phyloP scores from a whole-genome alignment of 1,140 invertebrate species.

The Harpegnathos saltator region DNA sequence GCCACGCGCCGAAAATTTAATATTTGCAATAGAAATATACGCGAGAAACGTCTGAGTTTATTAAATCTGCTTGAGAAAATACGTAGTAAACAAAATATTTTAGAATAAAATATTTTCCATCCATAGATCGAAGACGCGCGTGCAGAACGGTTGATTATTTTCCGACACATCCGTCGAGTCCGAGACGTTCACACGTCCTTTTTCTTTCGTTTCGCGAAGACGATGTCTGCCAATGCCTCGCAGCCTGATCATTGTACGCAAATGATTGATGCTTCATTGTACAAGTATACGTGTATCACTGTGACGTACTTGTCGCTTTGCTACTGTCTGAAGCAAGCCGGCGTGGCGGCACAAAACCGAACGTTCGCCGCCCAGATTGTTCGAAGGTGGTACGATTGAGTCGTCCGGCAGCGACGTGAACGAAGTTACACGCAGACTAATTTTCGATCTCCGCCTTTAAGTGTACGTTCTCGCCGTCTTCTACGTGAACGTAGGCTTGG shows the following conservation, averaged over 20 bases:
- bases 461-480: slow-evolving; percentile 19
- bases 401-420: background rate
- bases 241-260: background rate
- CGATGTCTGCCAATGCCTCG: background rate
- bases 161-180: no score
- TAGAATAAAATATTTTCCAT: no score
- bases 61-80: no score
- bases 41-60: no score
- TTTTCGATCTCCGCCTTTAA: slow-evolving; percentile 37
- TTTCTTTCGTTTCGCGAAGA: background rate
- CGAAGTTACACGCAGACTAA: slow-evolving; percentile 39
- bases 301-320: background rate
- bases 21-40: no score
- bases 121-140: no score
- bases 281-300: slow-evolving; percentile 8
- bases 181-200: background rate
- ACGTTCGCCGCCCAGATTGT: slow-evolving; percentile 16
- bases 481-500: slow-evolving; percentile 21
- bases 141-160: no score
- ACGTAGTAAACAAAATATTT: no score
- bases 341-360: background rate
- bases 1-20: no score
- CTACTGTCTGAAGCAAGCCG: slow-evolving; percentile 4
- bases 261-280: slow-evolving; percentile 50
- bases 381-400: slow-evolving; percentile 2